A percentile compares a stretch with the other conserved stretches of the same genome.
Evolutionary conservation across 2,888 invertebrate genomes (phyloP).

Genomic region (Archaeoteleia sp.): DNA sequence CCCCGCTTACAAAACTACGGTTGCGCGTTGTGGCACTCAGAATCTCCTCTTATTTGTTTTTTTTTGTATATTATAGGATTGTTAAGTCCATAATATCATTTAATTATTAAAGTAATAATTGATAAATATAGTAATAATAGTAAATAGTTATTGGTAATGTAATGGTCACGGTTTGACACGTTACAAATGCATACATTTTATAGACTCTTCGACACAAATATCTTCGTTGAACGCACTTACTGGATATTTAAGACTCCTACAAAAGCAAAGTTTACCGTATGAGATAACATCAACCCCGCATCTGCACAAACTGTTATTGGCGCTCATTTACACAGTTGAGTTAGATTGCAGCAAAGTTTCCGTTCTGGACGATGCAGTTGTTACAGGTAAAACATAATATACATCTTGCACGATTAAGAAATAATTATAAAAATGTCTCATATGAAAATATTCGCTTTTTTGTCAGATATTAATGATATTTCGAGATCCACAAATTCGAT

Average conservation of each 20-base stretch:
- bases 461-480: slow-evolving; percentile 72
- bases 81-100: too few relatives aligned
- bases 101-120: too few relatives aligned
- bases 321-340: slow-evolving; percentile 77
- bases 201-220: slow-evolving; percentile 80
- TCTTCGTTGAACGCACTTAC: slow-evolving; percentile 80
- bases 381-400: slow-evolving; percentile 54
- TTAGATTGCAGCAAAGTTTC: slow-evolving; percentile 76
- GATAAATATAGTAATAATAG: too few relatives aligned
- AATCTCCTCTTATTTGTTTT: too few relatives aligned
- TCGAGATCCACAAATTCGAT: slow-evolving; percentile 69
- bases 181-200: too few relatives aligned
- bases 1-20: too few relatives aligned
- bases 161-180: too few relatives aligned
- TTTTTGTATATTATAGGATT: too few relatives aligned
- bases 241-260: slow-evolving; percentile 81
- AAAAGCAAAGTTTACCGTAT: slow-evolving; percentile 77
- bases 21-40: too few relatives aligned
- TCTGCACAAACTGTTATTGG: slow-evolving; percentile 78
- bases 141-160: too few relatives aligned
- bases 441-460: not conserved
- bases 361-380: slow-evolving; percentile 77
- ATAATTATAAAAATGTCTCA: not conserved
- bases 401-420: not conserved
- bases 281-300: slow-evolving; percentile 78